A percentile compares a stretch with the other conserved stretches of the same genome.
phyloP scores from a whole-genome alignment of 2,113 vertebrate species.

The Dinomys branickii region DNA sequence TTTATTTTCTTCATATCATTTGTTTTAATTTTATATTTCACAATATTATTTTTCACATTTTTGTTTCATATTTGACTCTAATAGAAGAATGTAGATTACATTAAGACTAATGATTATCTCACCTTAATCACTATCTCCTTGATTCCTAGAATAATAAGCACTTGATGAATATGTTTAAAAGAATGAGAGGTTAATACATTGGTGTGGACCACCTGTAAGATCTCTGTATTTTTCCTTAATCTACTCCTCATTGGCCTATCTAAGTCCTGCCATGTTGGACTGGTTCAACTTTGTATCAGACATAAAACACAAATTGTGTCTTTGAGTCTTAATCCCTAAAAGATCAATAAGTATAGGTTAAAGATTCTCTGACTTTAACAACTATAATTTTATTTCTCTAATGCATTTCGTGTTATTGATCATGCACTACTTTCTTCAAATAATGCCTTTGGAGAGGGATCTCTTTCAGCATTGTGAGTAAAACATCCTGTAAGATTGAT shows the following conservation, averaged over 20 bases:
- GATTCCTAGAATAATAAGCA: neutral
- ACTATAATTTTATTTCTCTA: neutral
- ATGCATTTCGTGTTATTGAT: conserved; percentile 11
- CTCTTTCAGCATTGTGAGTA: neutral
- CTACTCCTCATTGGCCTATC: neutral
- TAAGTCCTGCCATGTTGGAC: neutral
- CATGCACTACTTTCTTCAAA: neutral
- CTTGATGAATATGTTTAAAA: neutral
- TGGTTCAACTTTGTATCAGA: neutral
- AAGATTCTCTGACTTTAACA: neutral
- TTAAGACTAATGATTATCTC: neutral
- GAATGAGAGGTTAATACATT: neutral
- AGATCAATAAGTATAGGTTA: neutral
- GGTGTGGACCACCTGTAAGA: neutral
- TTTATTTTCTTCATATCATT: neutral
- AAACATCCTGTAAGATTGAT: neutral
- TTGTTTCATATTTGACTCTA: neutral
- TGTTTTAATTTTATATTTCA: neutral
- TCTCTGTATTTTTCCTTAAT: neutral
- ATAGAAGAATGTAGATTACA: neutral
- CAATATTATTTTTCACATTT: neutral
- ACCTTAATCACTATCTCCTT: neutral
- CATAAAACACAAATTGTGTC: neutral
- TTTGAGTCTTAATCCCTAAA: neutral
- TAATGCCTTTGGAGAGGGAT: neutral